phyloP scores from a whole-genome alignment of 2,797 vertebrate genomes.

The Pantherophis vulpinus region DNA sequence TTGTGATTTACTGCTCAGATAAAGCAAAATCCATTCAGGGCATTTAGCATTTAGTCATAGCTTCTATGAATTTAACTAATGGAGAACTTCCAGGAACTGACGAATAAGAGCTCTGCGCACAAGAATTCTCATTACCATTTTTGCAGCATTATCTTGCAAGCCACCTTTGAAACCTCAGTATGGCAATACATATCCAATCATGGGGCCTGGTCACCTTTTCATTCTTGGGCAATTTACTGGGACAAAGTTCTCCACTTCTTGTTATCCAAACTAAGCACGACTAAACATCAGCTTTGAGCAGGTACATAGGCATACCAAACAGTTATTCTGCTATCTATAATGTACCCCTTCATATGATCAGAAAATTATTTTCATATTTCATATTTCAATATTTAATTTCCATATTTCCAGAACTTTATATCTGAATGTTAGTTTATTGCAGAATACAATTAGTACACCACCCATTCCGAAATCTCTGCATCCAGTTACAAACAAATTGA shows the following conservation, averaged over 20 bases:
- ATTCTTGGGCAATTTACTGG: background rate
- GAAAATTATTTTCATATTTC: background rate
- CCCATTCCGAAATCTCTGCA: background rate
- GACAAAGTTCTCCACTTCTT: background rate
- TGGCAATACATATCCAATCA: constrained; percentile 32
- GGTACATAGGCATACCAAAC: background rate
- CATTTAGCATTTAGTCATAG: constrained; percentile 55
- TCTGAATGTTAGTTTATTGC: background rate
- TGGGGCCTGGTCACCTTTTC: constrained; percentile 35
- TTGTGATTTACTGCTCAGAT: constrained; percentile 48
- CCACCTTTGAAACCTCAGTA: constrained; percentile 62
- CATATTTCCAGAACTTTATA: background rate
- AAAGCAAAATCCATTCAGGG: constrained; percentile 49
- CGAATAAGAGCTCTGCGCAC: constrained; percentile 49
- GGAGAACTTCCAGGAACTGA: constrained; percentile 67
- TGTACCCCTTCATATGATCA: background rate
- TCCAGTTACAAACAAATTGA: background rate
- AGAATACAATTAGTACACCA: background rate
- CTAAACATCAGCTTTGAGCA: background rate
- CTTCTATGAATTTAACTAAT: constrained; percentile 68
- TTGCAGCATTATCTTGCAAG: constrained; percentile 65
- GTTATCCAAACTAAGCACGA: background rate
- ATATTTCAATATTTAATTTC: background rate
- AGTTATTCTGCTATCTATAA: background rate
- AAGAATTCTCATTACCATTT: constrained; percentile 55